Evolutionary conservation across 2,113 vertebrate genomes (phyloP), one percentile per base, ranked within the genome.

Genomic region (Seriola dumerili): DNA sequence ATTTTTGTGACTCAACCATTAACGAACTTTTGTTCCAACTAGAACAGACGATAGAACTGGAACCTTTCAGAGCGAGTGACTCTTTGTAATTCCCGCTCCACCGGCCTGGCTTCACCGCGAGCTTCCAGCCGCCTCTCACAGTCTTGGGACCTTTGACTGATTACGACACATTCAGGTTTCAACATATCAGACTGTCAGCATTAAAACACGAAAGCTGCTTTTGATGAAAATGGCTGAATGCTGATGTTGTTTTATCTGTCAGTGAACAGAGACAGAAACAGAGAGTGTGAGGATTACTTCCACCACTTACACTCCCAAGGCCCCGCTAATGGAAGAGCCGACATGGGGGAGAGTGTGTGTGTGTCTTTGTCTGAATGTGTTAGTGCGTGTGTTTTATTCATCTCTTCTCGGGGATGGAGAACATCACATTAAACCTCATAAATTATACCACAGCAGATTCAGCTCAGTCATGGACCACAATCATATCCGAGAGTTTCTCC

Each of bases 271-370:
- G 82, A 38, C 36, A 66, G 81, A 86, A 48, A 36, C 32, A 44
- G 61, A 63, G 78, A 46, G 78, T 79, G 84, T 57, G 74, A 76
- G 80, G 90, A 94, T 94, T 94, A 94, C 50, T 94, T 94, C 93
- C 88, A 90, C 85, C 90, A 94, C 89, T 94, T 93, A 77, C 64
- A 80, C 83, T 54, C 70, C 85, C 38, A 4, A 57, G 84, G 72
- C 48, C 73, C 2, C 2, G 9, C 80, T 92, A 94, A 93, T 90
- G 88, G 88, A 89, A 84, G 72, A 68, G 61, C 38, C 52, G 3
- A n/a, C 70, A 10, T 76, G 73, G 75, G 86, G 66, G 46, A 23
- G 57, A 13, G 29, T 50, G 79, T 76, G 40, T 72, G 61, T 66
- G 40, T 72, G 61, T 66, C 5, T 21, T n/a, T 65, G 62, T 54